A percentile compares a stretch with the other conserved stretches of the same genome.
These are phyloP conservation scores for Bubo scandiacus DNA, from an alignment of 2,113 vertebrate genomes.

Conservation along the genomic window DNA sequence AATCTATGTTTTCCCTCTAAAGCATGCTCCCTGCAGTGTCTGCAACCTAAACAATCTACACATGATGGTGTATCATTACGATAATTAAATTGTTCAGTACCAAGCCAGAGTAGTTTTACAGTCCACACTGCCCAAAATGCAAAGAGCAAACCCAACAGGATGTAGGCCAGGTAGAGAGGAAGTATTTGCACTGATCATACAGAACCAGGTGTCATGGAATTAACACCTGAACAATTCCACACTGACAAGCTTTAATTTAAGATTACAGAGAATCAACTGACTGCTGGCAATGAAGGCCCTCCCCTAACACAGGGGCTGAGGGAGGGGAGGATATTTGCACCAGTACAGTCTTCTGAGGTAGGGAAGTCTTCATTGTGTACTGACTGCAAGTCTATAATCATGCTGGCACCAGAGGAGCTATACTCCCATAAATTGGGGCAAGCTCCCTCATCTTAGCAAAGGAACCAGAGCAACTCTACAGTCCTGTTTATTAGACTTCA, in stretches of 20 bases:
- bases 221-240: not conserved
- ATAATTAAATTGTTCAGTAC: not conserved
- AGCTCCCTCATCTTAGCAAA: not conserved
- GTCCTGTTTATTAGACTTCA: not conserved
- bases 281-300: not conserved
- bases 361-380: not conserved
- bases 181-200: not conserved
- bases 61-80: not conserved
- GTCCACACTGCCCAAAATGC: conserved; percentile 27
- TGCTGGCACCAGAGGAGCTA: not conserved
- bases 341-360: not conserved
- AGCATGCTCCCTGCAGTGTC: not conserved
- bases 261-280: not conserved
- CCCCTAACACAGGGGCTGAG: not conserved
- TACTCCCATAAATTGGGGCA: rapidly evolving
- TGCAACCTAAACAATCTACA: not conserved
- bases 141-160: not conserved
- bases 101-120: not conserved
- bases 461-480: not conserved
- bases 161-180: not conserved
- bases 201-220: not conserved
- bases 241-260: not conserved
- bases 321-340: not conserved
- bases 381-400: not conserved
- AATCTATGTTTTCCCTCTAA: not conserved